Conservation (phyloP, 2,113 vertebrate species). For the Symphodus melops region DNA sequence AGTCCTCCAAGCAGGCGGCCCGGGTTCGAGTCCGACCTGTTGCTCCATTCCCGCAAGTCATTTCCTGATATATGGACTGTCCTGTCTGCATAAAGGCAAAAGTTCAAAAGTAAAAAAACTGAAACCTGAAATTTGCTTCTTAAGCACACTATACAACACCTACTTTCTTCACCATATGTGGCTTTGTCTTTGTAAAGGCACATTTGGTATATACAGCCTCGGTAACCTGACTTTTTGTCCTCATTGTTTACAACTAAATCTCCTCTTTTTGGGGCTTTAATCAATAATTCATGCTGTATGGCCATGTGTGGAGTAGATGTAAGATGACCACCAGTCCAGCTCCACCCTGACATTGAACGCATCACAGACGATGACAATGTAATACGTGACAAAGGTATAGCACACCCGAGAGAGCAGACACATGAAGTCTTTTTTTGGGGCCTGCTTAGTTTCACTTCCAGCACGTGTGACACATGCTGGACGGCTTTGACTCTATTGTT, state of each 20-base stretch:
- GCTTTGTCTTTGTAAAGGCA: constrained; percentile 3
- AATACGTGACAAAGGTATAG: neutral
- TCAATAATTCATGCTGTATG: constrained; percentile 36
- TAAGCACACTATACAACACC: neutral
- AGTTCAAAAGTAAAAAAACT: no score
- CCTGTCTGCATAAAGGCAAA: no score
- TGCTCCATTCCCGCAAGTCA: no score
- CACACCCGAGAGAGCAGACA: neutral
- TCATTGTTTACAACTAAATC: neutral
- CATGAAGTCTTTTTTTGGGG: constrained; percentile 14
- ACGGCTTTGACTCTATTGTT: constrained; percentile 42
- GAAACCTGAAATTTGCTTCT: no score
- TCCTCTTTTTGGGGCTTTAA: constrained; percentile 17
- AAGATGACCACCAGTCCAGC: constrained; percentile 33
- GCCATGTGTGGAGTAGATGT: constrained; percentile 19
- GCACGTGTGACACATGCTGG: constrained; percentile 25
- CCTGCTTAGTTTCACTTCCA: neutral
- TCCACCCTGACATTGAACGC: constrained; percentile 23
- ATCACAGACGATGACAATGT: constrained; percentile 14
- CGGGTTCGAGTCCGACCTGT: no score
- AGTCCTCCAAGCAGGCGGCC: no score
- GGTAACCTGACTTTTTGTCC: neutral
- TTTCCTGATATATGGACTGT: no score
- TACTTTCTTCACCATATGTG: neutral
- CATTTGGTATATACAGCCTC: constrained; percentile 11